Evolutionary conservation across 2,113 vertebrate genomes (phyloP).

Genomic region (Pedetes capensis): DNA sequence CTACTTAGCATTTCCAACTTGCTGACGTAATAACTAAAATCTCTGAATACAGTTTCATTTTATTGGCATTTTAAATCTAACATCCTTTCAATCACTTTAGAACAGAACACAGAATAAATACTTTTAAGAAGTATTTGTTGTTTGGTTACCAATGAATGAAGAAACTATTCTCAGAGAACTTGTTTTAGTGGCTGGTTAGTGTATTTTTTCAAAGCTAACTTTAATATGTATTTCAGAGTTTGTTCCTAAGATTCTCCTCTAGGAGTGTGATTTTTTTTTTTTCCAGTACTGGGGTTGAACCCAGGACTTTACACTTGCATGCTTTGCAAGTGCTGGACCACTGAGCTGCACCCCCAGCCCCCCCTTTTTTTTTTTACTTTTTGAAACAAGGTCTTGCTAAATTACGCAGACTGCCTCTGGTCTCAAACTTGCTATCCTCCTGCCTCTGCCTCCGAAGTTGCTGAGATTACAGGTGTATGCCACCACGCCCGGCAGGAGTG

Average conservation of each 20-base stretch:
- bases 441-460: too few species aligned
- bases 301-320: too few species aligned
- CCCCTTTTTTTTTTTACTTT: too few species aligned
- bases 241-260: slow-evolving; percentile 17
- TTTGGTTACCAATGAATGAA: background rate
- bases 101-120: background rate
- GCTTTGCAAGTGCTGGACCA: too few species aligned
- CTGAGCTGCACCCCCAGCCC: too few species aligned
- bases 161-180: background rate
- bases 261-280: slow-evolving; percentile 53
- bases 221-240: slow-evolving; percentile 29
- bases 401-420: too few species aligned
- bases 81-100: background rate
- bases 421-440: too few species aligned
- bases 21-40: background rate
- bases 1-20: background rate
- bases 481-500: too few species aligned
- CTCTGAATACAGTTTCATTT: slow-evolving; percentile 29
- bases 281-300: too few species aligned
- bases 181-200: slow-evolving; percentile 17
- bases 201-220: slow-evolving; percentile 38
- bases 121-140: slow-evolving; percentile 25
- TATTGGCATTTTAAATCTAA: slow-evolving; percentile 36
- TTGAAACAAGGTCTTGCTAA: too few species aligned
- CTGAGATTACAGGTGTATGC: too few species aligned